Evolutionary conservation across 1,140 invertebrate genomes (phyloP).

Genomic region (Drosophila biarmipes): DNA sequence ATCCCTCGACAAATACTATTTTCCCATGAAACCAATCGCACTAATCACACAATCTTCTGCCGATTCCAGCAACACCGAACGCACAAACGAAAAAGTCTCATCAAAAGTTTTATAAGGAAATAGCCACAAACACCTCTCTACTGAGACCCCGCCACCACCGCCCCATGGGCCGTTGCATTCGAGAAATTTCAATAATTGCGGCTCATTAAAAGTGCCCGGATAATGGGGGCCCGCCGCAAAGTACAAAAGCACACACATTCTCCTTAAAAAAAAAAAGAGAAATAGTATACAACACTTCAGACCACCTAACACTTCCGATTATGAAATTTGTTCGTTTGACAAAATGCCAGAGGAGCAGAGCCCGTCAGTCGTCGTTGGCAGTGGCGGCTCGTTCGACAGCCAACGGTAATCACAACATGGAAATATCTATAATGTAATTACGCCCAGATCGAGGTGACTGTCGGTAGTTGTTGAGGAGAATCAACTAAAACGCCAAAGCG

Average conservation of each 20-base stretch:
- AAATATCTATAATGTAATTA: conserved; percentile 82
- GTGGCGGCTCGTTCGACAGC: conserved; percentile 11
- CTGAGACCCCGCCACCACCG: conserved; percentile 1
- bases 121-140: conserved; percentile 12
- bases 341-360: conserved; percentile 53
- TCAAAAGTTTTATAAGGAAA: conserved; percentile 18
- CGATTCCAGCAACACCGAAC: conserved; percentile 1
- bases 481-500: conserved; percentile 64
- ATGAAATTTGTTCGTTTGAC: conserved; percentile 74
- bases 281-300: conserved; percentile 7
- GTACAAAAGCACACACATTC: conserved; percentile 7
- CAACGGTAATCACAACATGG: conserved; percentile 46
- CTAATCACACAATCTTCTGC: conserved; percentile 15
- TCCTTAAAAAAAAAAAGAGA: not conserved
- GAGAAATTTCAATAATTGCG: conserved; percentile 81
- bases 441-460: conserved; percentile 69
- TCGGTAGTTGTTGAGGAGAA: conserved; percentile 38
- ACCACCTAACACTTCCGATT: conserved; percentile 74
- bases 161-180: conserved; percentile 67
- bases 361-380: conserved; percentile 4
- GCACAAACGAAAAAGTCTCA: conserved; percentile 5
- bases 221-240: conserved; percentile 47
- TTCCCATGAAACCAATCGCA: conserved; percentile 6
- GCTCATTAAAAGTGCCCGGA: conserved; percentile 69
- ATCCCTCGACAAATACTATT: not conserved